Percentiles rank a stretch among this genome's conserved stretches.
phyloP scores from a whole-genome alignment of 2,888 invertebrate genomes.

The Agrochola circellaris region DNA sequence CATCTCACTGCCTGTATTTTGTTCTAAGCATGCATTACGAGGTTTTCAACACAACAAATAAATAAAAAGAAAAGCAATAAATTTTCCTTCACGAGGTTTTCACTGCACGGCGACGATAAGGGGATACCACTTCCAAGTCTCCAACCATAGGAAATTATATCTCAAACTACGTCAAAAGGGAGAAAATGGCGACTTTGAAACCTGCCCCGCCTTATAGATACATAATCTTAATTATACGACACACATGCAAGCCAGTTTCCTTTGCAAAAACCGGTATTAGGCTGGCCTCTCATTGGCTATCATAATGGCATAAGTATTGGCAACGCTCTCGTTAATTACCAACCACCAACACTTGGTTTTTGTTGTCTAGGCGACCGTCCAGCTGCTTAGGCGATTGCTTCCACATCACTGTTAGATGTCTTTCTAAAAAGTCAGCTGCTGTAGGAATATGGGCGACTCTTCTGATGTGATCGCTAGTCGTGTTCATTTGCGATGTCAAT shows the following conservation, averaged over 20 bases:
- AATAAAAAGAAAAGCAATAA: too few species aligned
- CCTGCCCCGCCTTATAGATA: conserved; percentile 1
- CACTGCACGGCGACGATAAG: too few species aligned
- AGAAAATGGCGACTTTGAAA: conserved; percentile 13
- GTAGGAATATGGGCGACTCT: not conserved
- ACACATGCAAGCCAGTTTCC: conserved; percentile 14
- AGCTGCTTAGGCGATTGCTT: not conserved
- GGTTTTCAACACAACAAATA: too few species aligned
- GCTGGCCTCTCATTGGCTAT: too few species aligned
- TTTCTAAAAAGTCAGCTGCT: too few species aligned
- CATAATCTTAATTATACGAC: conserved; percentile 9
- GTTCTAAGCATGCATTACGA: too few species aligned
- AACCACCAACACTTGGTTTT: not conserved
- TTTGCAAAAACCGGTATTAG: conserved; percentile 34
- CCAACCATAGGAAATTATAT: not conserved
- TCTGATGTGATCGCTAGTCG: not conserved
- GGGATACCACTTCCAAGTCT: too few species aligned
- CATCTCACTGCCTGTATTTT: too few species aligned
- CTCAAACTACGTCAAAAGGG: not conserved
- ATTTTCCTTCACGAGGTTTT: too few species aligned
- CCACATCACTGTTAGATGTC: too few species aligned
- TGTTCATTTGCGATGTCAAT: not conserved
- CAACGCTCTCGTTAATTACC: not conserved
- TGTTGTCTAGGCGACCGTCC: not conserved
- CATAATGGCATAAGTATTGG: not conserved